Evolutionary conservation across 2,797 vertebrate genomes (phyloP), one percentile per base, ranked within the genome.

Genomic region (Holocentrus rufus): DNA sequence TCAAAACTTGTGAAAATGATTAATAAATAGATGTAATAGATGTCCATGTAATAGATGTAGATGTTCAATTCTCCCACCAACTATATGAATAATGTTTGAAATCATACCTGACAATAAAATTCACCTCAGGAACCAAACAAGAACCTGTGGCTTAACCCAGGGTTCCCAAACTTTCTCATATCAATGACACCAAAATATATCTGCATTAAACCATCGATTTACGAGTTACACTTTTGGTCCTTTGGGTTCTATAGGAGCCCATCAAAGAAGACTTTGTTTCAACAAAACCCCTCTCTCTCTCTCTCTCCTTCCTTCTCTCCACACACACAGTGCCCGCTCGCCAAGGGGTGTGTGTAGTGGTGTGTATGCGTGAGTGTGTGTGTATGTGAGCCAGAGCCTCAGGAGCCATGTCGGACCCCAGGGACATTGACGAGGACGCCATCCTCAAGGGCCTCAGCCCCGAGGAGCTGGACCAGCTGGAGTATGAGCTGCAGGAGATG

Each of bases 401-500:
- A 74, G 86, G 56, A 91, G 85, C 76, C 88, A 95, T 95, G 94
- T 94, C 94, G 76, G 97, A 99, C 83, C 98, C 98, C 80, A 93
- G 96, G 88, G 96, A 99, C 91, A 96, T 99, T 20, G 97, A 98
- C 4, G 97, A 98, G 93, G 97, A 99, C 85, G 95, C 96, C 80
- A 95, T 98, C 93, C 94, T 99, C 78, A 94, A 3, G 84, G 96
- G 94, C 77, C 90, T 99, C 88, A 96, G 95, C 0, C 85, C 95
- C 0, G 95, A 95, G 72, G 96, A 98, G 89, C 91, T 98, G 88
- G 95, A 94, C 0, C 90, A 94, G 89, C 95, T 99, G 79, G 97
- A 98, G 65, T 71, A 59, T 34, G 97, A 98, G 82, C 95, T 99
- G 65, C 93, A 94, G 82, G 97, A 99, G 87, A 95, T 99, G 97